Percentiles rank a stretch among this genome's conserved stretches.
These are phyloP conservation scores for Babylonia areolata DNA, from an alignment of 1,140 invertebrate genomes.

Conservation along the genomic window DNA sequence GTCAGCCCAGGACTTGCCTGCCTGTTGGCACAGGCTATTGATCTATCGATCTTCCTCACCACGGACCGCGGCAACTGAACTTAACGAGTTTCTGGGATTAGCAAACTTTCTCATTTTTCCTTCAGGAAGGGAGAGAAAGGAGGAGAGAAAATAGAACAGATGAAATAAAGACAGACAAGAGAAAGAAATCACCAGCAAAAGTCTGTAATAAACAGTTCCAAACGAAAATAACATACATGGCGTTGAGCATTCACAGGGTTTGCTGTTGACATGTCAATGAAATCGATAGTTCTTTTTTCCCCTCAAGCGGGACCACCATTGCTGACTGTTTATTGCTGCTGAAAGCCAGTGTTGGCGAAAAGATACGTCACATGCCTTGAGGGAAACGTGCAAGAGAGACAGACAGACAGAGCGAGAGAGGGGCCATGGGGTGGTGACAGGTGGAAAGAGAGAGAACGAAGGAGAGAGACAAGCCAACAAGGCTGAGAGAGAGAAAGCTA, in stretches of 20 bases:
- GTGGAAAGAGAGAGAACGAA: constrained; percentile 15
- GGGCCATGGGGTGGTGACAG: constrained; percentile 20
- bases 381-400: not conserved
- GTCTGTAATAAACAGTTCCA: no score
- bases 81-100: no score
- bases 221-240: no score
- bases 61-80: no score
- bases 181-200: no score
- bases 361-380: not conserved
- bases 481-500: not conserved
- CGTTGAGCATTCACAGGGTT: no score
- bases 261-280: no score
- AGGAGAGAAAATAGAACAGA: not conserved
- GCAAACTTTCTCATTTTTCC: not conserved
- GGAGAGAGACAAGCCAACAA: not conserved
- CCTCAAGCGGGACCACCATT: no score
- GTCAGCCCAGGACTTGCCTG: not conserved
- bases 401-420: constrained; percentile 22
- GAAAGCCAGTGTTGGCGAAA: no score
- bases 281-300: no score
- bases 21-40: not conserved
- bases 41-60: not conserved
- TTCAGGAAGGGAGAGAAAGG: not conserved
- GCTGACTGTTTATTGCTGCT: no score
- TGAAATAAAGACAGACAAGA: not conserved